Evolutionary conservation across 35 echinoderm and acorn worm genomes (phyloP).

Genomic region (Patiria miniata): DNA sequence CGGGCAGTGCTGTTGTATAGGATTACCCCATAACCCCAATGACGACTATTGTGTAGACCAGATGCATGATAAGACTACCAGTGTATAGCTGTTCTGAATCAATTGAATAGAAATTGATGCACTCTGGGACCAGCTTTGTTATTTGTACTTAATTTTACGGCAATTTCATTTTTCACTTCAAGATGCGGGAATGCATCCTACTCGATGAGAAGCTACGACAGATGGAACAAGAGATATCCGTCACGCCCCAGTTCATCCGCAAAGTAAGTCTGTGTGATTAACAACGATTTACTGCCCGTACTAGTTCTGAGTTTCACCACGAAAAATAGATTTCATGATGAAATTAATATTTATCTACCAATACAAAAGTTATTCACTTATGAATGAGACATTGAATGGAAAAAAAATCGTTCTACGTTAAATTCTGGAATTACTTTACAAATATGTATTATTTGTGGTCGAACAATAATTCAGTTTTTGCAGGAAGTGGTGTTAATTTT

Average conservation of each 20-base stretch:
- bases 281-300: not conserved
- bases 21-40: too few relatives aligned
- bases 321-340: not conserved
- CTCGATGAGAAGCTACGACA: slow-evolving; percentile 83
- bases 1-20: not conserved
- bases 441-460: too few relatives aligned
- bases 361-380: too few relatives aligned
- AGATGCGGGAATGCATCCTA: slow-evolving; percentile 92
- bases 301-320: not conserved
- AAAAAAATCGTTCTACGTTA: not conserved
- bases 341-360: not conserved
- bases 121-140: too few relatives aligned
- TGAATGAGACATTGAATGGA: too few relatives aligned
- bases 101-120: not conserved
- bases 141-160: too few relatives aligned
- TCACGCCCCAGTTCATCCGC: slow-evolving; percentile 91
- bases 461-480: too few relatives aligned
- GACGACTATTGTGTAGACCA: too few relatives aligned
- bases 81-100: too few relatives aligned
- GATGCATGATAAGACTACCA: too few relatives aligned
- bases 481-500: too few relatives aligned
- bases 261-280: slow-evolving; percentile 77
- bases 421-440: not conserved
- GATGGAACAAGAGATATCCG: slow-evolving; percentile 92
- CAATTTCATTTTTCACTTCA: slow-evolving; percentile 7